phyloP scores from a whole-genome alignment of 2,797 vertebrate genomes.

The Ispidina lecontei region DNA sequence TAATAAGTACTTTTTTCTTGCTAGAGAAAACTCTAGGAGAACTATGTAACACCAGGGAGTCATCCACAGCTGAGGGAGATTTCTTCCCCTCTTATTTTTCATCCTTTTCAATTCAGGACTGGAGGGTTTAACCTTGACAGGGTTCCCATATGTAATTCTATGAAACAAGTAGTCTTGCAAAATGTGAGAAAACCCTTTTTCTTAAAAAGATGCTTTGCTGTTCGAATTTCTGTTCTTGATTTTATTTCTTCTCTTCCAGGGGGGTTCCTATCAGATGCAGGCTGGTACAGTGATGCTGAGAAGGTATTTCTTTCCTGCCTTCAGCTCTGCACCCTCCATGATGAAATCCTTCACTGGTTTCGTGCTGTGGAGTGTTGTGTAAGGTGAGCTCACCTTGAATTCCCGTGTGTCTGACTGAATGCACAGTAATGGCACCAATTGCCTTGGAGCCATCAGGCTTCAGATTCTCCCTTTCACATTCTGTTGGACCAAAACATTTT shows the following conservation, averaged over 20 bases:
- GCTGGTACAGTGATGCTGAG: conserved; percentile 98
- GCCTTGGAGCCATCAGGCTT: not conserved
- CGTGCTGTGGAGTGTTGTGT: conserved; percentile 97
- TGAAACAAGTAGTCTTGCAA: not conserved
- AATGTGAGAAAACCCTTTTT: not conserved
- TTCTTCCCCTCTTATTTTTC: not conserved
- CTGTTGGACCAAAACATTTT: not conserved
- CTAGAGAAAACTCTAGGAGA: not conserved
- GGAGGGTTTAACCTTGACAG: not conserved
- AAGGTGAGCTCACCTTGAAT: conserved; percentile 79
- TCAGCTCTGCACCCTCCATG: conserved; percentile 94
- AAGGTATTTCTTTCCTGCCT: conserved; percentile 98
- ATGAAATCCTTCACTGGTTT: conserved; percentile 96
- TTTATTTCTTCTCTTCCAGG: conserved; percentile 71
- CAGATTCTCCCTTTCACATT: not conserved
- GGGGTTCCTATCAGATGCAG: conserved; percentile 96
- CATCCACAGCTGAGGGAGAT: not conserved
- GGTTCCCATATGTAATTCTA: not conserved
- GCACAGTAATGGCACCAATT: not conserved
- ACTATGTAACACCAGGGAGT: not conserved
- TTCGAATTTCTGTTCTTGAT: not conserved
- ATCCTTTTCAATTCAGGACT: not conserved
- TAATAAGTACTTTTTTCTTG: too few relatives aligned
- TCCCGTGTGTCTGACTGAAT: not conserved
- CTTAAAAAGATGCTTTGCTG: not conserved